A percentile compares a stretch with the other conserved stretches of the same genome.
Evolutionary conservation across 2,888 invertebrate species (phyloP).

Genomic region (Pemphredon lugubris): DNA sequence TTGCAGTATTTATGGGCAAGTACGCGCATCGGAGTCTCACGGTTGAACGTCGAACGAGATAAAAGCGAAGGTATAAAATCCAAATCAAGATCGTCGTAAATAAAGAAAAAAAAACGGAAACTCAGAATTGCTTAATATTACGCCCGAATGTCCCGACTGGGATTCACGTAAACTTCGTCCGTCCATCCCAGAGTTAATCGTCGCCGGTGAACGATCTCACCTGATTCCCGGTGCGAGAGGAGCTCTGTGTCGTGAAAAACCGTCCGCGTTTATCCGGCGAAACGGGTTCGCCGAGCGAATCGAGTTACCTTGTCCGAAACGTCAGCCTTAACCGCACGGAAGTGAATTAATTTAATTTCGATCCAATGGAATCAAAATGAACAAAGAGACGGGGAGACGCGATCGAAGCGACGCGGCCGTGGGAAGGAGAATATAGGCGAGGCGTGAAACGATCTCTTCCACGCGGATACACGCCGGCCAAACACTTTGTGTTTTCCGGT

Average conservation of each 20-base stretch:
- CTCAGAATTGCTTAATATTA: too few relatives aligned
- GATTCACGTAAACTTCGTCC: too few relatives aligned
- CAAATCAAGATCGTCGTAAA: too few relatives aligned
- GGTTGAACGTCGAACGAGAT: too few relatives aligned
- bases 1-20: too few relatives aligned
- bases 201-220: too few relatives aligned
- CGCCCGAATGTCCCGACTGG: too few relatives aligned
- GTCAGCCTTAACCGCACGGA: background rate
- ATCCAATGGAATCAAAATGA: constrained; percentile 20
- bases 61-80: too few relatives aligned
- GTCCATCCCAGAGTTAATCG: too few relatives aligned
- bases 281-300: constrained; percentile 5
- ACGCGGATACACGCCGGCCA: constrained; percentile 53
- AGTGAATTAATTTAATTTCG: constrained; percentile 35
- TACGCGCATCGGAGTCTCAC: too few relatives aligned
- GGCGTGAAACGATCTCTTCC: constrained; percentile 56
- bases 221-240: background rate
- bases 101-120: too few relatives aligned
- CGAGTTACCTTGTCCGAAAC: background rate
- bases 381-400: background rate
- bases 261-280: constrained; percentile 5
- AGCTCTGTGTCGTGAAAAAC: background rate
- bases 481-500: constrained; percentile 69
- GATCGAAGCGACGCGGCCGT: constrained; percentile 35
- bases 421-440: constrained; percentile 40